Percentiles rank a stretch among this genome's conserved stretches.
Conservation (phyloP, 2,797 vertebrate genomes). For the Chromis chromis region DNA sequence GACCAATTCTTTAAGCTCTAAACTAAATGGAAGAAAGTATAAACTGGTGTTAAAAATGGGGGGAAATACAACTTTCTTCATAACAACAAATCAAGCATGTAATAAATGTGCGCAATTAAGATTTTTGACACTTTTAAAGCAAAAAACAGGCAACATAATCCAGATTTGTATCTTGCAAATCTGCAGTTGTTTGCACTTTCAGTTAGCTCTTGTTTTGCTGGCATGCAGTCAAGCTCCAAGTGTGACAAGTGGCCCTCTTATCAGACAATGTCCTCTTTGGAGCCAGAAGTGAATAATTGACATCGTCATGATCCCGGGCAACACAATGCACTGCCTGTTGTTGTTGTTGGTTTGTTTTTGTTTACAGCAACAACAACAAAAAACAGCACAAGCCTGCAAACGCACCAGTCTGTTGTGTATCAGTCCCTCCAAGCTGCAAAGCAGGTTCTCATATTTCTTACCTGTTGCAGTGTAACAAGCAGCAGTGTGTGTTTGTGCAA, state of each 20-base stretch:
- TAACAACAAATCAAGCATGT: too few relatives aligned
- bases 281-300: conserved; percentile 80
- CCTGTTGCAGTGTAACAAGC: conserved; percentile 18
- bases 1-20: too few relatives aligned
- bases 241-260: conserved; percentile 73
- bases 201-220: conserved; percentile 62
- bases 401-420: conserved; percentile 39
- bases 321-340: conserved; percentile 69
- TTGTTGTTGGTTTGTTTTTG: conserved; percentile 70
- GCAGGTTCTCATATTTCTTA: conserved; percentile 67
- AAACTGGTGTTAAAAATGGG: too few relatives aligned
- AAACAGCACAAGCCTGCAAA: conserved; percentile 24
- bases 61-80: too few relatives aligned
- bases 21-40: too few relatives aligned
- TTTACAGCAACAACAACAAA: conserved; percentile 53
- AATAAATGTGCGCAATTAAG: too few relatives aligned
- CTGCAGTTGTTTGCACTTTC: conserved; percentile 41
- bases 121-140: neutral
- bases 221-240: conserved; percentile 57
- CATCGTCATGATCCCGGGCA: conserved; percentile 73
- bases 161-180: conserved; percentile 23
- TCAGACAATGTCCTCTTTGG: conserved; percentile 77
- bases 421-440: conserved; percentile 50
- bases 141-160: neutral
- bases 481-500: conserved; percentile 2